These are phyloP conservation scores for Chaetophractus vellerosus DNA, from an alignment of 2,797 vertebrate species.

Conservation along the genomic window DNA sequence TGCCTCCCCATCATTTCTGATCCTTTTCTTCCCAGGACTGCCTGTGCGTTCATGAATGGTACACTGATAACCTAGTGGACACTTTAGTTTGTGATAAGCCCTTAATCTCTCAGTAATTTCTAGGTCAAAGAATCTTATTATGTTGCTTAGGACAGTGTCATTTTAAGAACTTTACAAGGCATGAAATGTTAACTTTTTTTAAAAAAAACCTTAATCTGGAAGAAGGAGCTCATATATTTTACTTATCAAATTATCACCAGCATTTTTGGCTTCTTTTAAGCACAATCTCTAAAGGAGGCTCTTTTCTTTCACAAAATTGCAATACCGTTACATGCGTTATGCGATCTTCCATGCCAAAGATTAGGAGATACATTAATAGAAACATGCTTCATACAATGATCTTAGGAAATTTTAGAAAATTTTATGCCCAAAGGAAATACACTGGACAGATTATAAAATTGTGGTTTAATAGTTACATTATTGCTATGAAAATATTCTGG, in stretches of 20 bases:
- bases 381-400: not conserved
- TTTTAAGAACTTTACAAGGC: not conserved
- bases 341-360: not conserved
- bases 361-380: not conserved
- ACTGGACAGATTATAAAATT: conserved; percentile 31
- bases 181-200: not conserved
- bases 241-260: conserved; percentile 16
- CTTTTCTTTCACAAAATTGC: not conserved
- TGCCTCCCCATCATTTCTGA: not conserved
- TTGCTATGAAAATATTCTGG: conserved; percentile 5
- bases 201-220: conserved; percentile 45
- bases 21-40: not conserved
- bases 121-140: not conserved
- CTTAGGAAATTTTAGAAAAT: conserved; percentile 57
- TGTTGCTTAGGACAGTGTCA: not conserved
- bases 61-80: not conserved
- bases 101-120: conserved; percentile 17
- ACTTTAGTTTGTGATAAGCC: not conserved
- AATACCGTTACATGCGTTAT: not conserved
- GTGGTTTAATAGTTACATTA: conserved; percentile 25
- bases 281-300: not conserved
- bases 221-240: not conserved
- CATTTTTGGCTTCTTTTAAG: not conserved
- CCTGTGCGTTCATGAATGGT: not conserved
- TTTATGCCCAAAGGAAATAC: conserved; percentile 24